Base-by-base conservation (phyloP, 1,140 invertebrate species). In the Cydia splendana region DNA sequence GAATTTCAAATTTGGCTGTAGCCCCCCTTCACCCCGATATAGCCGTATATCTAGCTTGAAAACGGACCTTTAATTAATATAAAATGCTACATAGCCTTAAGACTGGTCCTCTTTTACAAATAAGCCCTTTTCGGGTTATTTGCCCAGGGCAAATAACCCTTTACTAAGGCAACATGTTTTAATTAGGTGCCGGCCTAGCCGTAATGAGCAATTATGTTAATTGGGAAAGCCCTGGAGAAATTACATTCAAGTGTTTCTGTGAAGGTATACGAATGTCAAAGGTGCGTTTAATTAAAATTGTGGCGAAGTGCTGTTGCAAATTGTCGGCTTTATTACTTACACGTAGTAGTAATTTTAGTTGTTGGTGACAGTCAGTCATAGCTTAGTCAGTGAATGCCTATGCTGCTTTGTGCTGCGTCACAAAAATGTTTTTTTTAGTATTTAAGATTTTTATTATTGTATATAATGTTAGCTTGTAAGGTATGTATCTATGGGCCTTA, bases 151-250 rank as follows among this genome's bases (percentile, higher is more conserved):
- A 71, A 71, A 71, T 42, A 42, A 38, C 67, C 67, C 30, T 45
- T 30, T 18, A 34, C 67, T 67, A 38, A 18, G 67, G 67, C 30
- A 38, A 71, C 67, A 18, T 42, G 67, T 71, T 71, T 71, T 71
- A 71, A 71, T 71, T 71, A 71, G 34, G n/a, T 38, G 67, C 67
- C 24, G 28, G 20, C 65, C 65, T 69, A 69, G 65, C 7, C 28
- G 67, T 71, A 38, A 71, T 71, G n/a, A 71, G 34, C 67, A 71
- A 71, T 71, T 42, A 71, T 71, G 67, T n/a, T 71, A 71, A 71
- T 71, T 71, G 34, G 30, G 7, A 28, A 69, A n/a, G 15, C 24
- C 15, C 28, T 34, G 30, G 65, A 34, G 65, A 69, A 69, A 24
- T 65, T 65, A 28, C 20, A 28, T 28, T 65, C 20, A 30, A 65